Evolutionary conservation across 2,113 vertebrate species (phyloP).

Genomic region (Greenwoodochromis staneri): DNA sequence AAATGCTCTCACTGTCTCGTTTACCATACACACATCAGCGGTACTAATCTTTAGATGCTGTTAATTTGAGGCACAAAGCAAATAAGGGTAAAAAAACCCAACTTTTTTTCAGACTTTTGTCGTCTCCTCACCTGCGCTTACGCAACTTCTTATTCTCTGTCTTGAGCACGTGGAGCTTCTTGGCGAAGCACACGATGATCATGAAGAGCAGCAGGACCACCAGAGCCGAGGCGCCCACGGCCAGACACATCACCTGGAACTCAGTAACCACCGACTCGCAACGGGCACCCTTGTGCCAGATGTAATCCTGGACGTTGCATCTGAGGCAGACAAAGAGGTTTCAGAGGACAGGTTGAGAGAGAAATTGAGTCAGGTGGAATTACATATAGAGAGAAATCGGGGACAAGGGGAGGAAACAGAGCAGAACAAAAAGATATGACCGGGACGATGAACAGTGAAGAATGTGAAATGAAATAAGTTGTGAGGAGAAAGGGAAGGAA

Average conservation of each 20-base stretch:
- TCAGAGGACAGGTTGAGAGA: neutral
- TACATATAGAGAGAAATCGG: neutral
- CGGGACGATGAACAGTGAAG: neutral
- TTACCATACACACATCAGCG: neutral
- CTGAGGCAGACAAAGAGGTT: slow-evolving; percentile 55
- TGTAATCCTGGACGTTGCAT: slow-evolving; percentile 97
- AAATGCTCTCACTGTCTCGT: neutral
- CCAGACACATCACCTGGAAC: slow-evolving; percentile 98
- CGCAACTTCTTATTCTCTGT: slow-evolving; percentile 95
- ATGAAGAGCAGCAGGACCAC: slow-evolving; percentile 95
- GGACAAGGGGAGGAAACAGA: neutral
- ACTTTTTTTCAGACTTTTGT: neutral
- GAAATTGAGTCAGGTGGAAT: neutral
- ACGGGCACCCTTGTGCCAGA: slow-evolving; percentile 94
- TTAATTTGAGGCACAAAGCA: neutral
- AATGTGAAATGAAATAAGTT: neutral
- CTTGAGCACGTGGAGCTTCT: slow-evolving; percentile 96
- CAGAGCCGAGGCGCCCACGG: slow-evolving; percentile 84
- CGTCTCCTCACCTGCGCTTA: slow-evolving; percentile 84
- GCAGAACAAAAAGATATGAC: neutral
- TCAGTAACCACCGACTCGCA: slow-evolving; percentile 95
- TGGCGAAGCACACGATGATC: slow-evolving; percentile 97
- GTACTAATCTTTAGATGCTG: neutral
- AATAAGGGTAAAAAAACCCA: accelerated
- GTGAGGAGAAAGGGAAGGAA: neutral